Conservation (phyloP, 1,140 invertebrate genomes). For the Hyles euphorbiae region DNA sequence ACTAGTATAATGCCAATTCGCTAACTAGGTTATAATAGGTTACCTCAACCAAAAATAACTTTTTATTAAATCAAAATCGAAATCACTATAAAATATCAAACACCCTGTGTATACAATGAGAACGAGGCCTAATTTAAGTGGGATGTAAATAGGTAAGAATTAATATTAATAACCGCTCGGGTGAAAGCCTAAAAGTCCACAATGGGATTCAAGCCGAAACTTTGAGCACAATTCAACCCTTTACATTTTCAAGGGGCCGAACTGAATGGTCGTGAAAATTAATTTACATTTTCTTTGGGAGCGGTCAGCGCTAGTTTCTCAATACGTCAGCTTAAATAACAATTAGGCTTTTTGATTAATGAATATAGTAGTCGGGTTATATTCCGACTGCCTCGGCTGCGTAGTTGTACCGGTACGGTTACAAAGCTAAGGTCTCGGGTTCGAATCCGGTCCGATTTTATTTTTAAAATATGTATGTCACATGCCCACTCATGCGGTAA, state of each 20-base stretch:
- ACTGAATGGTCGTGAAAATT: conserved; percentile 13
- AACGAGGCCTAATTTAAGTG: background rate
- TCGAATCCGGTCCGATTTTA: too few species aligned
- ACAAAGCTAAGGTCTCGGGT: too few species aligned
- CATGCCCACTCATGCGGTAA: too few species aligned
- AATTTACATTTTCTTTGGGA: conserved; percentile 8
- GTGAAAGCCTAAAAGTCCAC: conserved; percentile 6
- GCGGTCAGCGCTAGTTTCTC: background rate
- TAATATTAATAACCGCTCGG: background rate
- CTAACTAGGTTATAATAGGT: too few species aligned
- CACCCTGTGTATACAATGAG: background rate
- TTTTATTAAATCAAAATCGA: background rate
- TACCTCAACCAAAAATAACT: background rate
- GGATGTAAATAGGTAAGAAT: conserved; percentile 2
- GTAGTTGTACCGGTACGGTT: too few species aligned
- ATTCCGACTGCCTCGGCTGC: too few species aligned
- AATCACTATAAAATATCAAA: background rate
- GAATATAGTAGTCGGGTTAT: too few species aligned
- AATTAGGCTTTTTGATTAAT: too few species aligned
- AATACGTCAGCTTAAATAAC: too few species aligned
- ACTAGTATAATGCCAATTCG: too few species aligned
- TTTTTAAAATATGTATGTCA: too few species aligned
- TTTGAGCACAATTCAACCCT: conserved; percentile 8
- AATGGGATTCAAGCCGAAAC: conserved; percentile 11
- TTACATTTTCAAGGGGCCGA: conserved; percentile 7